Evolutionary conservation across 1,140 invertebrate species (phyloP).

Genomic region (Drosophila mauritiana): DNA sequence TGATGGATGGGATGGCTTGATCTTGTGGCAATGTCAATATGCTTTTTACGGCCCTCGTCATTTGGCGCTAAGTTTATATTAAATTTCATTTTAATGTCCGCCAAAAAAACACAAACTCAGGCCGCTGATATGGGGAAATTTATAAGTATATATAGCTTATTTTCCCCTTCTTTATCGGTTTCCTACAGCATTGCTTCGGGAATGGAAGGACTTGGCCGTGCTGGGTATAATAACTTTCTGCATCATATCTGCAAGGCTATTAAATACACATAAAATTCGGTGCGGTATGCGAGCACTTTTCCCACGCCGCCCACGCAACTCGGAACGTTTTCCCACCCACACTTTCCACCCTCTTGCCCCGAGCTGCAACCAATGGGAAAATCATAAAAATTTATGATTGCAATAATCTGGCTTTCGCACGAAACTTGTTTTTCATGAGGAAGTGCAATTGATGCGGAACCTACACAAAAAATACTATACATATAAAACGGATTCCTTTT

Average conservation of each 20-base stretch:
- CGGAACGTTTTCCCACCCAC: constrained; percentile 7
- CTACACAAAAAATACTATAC: constrained; percentile 38
- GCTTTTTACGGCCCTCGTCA: constrained; percentile 58
- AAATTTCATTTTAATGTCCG: constrained; percentile 74
- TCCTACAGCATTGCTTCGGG: constrained; percentile 2
- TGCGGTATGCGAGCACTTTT: constrained; percentile 41
- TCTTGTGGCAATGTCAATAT: constrained; percentile 69
- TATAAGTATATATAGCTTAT: constrained; percentile 15
- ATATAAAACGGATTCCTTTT: constrained; percentile 35
- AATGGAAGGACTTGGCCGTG: not conserved
- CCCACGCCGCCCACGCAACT: constrained; percentile 34
- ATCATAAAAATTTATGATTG: constrained; percentile 79
- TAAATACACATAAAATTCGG: constrained; percentile 71
- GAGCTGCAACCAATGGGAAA: constrained; percentile 65
- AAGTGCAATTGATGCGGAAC: constrained; percentile 32
- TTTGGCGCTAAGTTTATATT: constrained; percentile 57
- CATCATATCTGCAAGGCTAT: constrained; percentile 74
- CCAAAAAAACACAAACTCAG: not conserved
- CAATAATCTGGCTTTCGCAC: constrained; percentile 67
- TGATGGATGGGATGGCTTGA: constrained; percentile 37
- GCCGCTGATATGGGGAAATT: constrained; percentile 11
- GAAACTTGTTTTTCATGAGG: constrained; percentile 48
- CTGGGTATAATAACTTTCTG: constrained; percentile 72
- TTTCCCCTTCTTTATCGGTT: constrained; percentile 16
- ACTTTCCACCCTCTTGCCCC: constrained; percentile 22